These are phyloP conservation scores for Coremacera marginata DNA, from an alignment of 2,888 invertebrate species.

Conservation along the genomic window DNA sequence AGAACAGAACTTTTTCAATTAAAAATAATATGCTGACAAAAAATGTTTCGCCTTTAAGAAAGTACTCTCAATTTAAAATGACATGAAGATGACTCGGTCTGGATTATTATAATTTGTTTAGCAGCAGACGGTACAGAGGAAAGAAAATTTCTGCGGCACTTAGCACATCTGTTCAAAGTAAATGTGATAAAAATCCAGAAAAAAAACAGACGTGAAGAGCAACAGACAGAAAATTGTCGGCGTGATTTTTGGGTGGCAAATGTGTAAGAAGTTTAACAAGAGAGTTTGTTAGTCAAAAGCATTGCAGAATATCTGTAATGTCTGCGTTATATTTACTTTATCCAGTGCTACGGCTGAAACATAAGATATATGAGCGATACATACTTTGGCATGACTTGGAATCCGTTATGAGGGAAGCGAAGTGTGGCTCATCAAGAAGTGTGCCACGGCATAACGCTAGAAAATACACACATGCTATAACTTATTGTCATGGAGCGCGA, in stretches of 20 bases:
- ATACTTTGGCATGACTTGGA: neutral
- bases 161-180: slow-evolving; percentile 46
- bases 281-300: neutral
- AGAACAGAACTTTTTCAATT: neutral
- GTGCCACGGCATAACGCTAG: too few species aligned
- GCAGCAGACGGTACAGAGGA: neutral
- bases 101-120: slow-evolving; percentile 60
- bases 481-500: too few species aligned
- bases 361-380: slow-evolving; percentile 43
- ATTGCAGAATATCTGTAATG: neutral
- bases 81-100: slow-evolving; percentile 63
- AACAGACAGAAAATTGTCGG: slow-evolving; percentile 35
- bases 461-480: too few species aligned
- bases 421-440: too few species aligned
- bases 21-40: slow-evolving; percentile 7
- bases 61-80: slow-evolving; percentile 40
- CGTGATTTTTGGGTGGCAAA: slow-evolving; percentile 54
- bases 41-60: neutral
- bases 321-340: neutral
- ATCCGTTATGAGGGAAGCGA: neutral
- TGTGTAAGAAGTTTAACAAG: slow-evolving; percentile 54
- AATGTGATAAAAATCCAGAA: neutral
- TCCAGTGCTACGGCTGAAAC: slow-evolving; percentile 29
- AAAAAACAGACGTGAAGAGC: slow-evolving; percentile 1
- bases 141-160: slow-evolving; percentile 43